Percentiles rank a stretch among this genome's conserved stretches.
These are phyloP conservation scores for Chaetodon trifascialis DNA, from an alignment of 2,113 vertebrate genomes.

Conservation along the genomic window DNA sequence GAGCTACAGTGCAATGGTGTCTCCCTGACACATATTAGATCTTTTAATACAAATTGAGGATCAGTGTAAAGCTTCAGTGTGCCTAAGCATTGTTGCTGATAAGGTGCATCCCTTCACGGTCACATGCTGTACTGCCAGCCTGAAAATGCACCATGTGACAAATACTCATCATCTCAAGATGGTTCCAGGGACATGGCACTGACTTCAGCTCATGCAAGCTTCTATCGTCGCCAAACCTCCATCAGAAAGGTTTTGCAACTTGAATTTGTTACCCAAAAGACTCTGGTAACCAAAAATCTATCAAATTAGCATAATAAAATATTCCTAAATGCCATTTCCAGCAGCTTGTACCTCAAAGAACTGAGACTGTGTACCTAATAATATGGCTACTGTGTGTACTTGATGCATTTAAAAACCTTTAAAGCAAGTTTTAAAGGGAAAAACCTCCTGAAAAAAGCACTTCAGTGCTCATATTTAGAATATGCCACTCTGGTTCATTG, in stretches of 20 bases:
- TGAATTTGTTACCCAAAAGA: not conserved
- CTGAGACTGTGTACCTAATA: not conserved
- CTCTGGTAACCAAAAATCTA: not conserved
- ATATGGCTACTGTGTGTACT: not conserved
- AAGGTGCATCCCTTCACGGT: conserved; percentile 9
- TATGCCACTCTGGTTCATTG: no score
- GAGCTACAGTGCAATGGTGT: not conserved
- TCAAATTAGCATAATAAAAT: not conserved
- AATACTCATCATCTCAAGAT: not conserved
- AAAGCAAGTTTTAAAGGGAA: no score
- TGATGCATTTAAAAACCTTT: not conserved
- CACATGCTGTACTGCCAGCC: conserved; percentile 7
- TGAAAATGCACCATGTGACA: not conserved
- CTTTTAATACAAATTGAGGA: conserved; percentile 5
- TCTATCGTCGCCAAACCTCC: not conserved
- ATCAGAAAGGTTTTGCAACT: not conserved
- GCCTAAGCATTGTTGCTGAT: conserved; percentile 2
- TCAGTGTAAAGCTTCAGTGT: conserved; percentile 1
- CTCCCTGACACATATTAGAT: conserved; percentile 1
- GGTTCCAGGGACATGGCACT: conserved; percentile 19
- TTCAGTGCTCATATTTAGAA: not conserved
- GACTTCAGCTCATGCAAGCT: not conserved
- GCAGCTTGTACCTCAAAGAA: not conserved
- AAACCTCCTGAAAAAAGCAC: not conserved
- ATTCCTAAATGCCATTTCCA: not conserved